Percentiles rank a stretch among this genome's conserved stretches.
Evolutionary conservation across 2,797 vertebrate genomes (phyloP).

Genomic region (Galagoides demidoff): DNA sequence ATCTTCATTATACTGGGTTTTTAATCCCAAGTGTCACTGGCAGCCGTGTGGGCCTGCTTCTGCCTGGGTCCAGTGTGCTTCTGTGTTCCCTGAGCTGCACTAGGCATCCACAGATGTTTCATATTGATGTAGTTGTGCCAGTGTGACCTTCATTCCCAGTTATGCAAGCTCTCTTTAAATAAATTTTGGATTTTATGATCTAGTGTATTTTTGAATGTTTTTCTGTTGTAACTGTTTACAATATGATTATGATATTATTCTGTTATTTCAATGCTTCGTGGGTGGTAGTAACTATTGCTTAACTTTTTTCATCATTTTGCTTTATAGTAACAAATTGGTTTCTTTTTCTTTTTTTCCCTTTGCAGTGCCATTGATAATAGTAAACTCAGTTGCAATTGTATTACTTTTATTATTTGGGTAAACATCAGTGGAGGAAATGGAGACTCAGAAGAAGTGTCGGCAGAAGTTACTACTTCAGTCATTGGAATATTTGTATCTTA

Average conservation of each 20-base stretch:
- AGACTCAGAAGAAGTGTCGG: slow-evolving; percentile 74
- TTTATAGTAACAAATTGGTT: slow-evolving; percentile 57
- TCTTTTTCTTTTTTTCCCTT: slow-evolving; percentile 56
- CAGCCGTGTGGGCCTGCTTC: background rate
- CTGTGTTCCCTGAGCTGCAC: background rate
- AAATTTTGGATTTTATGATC: slow-evolving; percentile 37
- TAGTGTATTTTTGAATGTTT: background rate
- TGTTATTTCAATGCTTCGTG: slow-evolving; percentile 17
- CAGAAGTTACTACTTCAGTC: slow-evolving; percentile 63
- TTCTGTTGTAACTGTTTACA: background rate
- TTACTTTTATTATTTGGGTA: slow-evolving; percentile 95
- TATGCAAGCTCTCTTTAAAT: background rate
- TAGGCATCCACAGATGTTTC: background rate
- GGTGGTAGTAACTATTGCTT: slow-evolving; percentile 30
- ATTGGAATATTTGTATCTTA: slow-evolving; percentile 73
- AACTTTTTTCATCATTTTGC: slow-evolving; percentile 37
- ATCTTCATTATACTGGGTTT: slow-evolving; percentile 26
- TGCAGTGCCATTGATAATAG: slow-evolving; percentile 95
- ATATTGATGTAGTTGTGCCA: background rate
- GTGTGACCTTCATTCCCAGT: background rate
- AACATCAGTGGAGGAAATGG: slow-evolving; percentile 67
- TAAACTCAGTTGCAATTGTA: slow-evolving; percentile 93
- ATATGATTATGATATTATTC: background rate
- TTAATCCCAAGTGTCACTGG: background rate
- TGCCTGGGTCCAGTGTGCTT: background rate